Percentiles rank a stretch among this genome's conserved stretches.
Evolutionary conservation across 2,113 vertebrate genomes (phyloP).

Genomic region (Tapirus terrestris): DNA sequence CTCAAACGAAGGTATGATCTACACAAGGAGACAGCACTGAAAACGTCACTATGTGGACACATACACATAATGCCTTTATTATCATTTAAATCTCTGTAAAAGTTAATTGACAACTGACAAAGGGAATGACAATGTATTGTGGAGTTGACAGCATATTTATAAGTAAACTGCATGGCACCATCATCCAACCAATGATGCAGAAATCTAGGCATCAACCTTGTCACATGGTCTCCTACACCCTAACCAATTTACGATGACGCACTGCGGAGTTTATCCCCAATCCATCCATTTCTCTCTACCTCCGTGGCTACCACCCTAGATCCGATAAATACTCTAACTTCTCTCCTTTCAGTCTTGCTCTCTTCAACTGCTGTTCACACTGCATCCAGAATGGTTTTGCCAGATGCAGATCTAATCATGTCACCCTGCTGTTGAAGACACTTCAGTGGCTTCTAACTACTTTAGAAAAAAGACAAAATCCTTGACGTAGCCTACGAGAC

Average conservation of each 20-base stretch:
- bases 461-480: background rate
- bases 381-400: no score
- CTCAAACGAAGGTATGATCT: rapidly evolving
- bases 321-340: background rate
- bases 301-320: background rate
- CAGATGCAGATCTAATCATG: background rate
- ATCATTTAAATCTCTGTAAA: background rate
- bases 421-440: no score
- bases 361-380: background rate
- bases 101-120: rapidly evolving
- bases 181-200: background rate
- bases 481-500: background rate
- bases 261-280: background rate
- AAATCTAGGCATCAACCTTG: background rate
- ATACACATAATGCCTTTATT: no score
- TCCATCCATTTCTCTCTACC: background rate
- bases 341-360: background rate
- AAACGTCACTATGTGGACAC: background rate
- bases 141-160: background rate
- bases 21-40: background rate
- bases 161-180: background rate
- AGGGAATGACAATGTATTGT: background rate
- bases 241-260: rapidly evolving
- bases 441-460: background rate
- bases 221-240: background rate